Evolutionary conservation across 2,888 invertebrate genomes (phyloP).

Genomic region (Ernsta delagoae): DNA sequence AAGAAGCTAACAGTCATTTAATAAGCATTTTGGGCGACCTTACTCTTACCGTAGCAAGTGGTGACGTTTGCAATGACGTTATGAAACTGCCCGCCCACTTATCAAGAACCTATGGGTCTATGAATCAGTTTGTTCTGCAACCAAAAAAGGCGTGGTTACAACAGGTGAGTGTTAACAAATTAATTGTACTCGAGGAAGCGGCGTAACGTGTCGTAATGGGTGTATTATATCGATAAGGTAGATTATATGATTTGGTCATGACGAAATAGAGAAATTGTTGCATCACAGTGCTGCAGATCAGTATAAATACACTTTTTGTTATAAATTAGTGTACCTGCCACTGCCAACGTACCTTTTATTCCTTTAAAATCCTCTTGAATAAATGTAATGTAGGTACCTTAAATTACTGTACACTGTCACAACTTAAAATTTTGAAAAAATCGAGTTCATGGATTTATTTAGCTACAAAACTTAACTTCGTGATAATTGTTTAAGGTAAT

Average conservation of each 20-base stretch:
- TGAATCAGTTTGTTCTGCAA: slow-evolving; percentile 48
- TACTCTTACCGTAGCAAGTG: slow-evolving; percentile 34
- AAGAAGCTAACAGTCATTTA: slow-evolving; percentile 40
- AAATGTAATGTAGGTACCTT: no score
- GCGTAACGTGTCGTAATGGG: slow-evolving; percentile 27
- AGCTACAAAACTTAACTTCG: no score
- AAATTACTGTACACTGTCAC: no score
- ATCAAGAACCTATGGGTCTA: slow-evolving; percentile 39
- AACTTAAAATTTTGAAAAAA: no score
- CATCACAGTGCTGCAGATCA: neutral
- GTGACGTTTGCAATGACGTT: slow-evolving; percentile 49
- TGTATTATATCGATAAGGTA: slow-evolving; percentile 38
- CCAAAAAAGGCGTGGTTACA: slow-evolving; percentile 49
- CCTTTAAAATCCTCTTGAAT: no score
- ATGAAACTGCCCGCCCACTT: slow-evolving; percentile 48
- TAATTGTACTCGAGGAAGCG: slow-evolving; percentile 33
- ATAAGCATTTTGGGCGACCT: slow-evolving; percentile 45
- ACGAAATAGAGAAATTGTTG: slow-evolving; percentile 15
- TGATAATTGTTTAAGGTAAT: no score
- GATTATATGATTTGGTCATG: slow-evolving; percentile 21
- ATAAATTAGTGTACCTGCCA: no score
- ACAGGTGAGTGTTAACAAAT: slow-evolving; percentile 44
- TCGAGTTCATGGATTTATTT: no score
- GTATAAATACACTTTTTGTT: neutral
- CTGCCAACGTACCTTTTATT: neutral